Evolutionary conservation across 2,113 vertebrate genomes (phyloP), one percentile per base, ranked within the genome.

Genomic region (Lepidothrix coronata): DNA sequence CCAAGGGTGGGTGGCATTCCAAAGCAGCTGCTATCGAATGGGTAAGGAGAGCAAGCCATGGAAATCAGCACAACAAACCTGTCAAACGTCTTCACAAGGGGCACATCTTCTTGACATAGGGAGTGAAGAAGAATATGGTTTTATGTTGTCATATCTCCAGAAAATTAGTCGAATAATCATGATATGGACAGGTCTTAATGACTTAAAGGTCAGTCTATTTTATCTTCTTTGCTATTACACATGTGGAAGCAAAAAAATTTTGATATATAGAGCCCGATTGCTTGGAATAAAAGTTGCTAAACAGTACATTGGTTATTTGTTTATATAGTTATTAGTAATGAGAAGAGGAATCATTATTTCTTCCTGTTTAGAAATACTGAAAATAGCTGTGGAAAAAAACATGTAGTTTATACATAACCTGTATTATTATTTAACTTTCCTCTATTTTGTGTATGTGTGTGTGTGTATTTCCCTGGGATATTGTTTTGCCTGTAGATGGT

Each of bases 181-280:
- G 96, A 82, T 98, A 30, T 99, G 99, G 98, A 99, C 98, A 3
- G 98, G 98, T 70, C 98, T 99, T 81, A 99, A 97, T 86, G 98
- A 99, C 89, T 82, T 95, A 49, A 96, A 98, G 98, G 98, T 99
- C 79, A 95, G 96, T 95, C 13, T 63, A 1, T 31, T 81, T 65
- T 62, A 14, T 54, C 6, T 74, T 39, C 14, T 58, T 61, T 76
- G 17, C 13, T 88, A 27, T 80, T 44, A 33, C 9, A 25, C 22
- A 12, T 44, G 28, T 24, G 11, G 39, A 66, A 79, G 12, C 44
- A 41, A 39, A 15, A 89, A 5, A 75, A 41, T 37, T 88, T 80
- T 71, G 17, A 65, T 54, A 30, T 5, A 16, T 4, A 22, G 11
- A 51, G 18, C 3, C 4, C 2, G 25, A 12, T 48, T 57, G 16